phyloP scores from a whole-genome alignment of 2,888 invertebrate genomes.

The Pterostichus madidus region DNA sequence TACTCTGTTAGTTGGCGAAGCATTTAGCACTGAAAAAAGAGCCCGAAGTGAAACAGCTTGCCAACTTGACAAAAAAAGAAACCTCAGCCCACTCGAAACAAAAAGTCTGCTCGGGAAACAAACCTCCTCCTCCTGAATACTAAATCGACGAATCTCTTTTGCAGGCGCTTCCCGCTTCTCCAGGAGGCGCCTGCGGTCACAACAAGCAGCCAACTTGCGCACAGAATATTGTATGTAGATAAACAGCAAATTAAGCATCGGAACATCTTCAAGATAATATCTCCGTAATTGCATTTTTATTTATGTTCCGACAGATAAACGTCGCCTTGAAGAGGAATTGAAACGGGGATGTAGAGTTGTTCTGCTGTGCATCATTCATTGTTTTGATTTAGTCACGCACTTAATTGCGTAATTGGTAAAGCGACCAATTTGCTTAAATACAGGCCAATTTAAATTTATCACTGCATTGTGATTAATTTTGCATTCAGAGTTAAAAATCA shows the following conservation, averaged over 20 bases:
- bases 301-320: slow-evolving; percentile 70
- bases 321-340: background rate
- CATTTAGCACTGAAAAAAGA: slow-evolving; percentile 64
- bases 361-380: background rate
- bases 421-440: slow-evolving; percentile 42
- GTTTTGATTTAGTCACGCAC: slow-evolving; percentile 7
- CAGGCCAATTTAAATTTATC: slow-evolving; percentile 16
- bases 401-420: slow-evolving; percentile 24
- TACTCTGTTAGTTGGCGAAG: slow-evolving; percentile 62
- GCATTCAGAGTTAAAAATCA: slow-evolving; percentile 19
- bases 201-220: slow-evolving; percentile 47
- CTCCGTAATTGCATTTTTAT: slow-evolving; percentile 74
- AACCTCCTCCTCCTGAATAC: slow-evolving; percentile 61
- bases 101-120: slow-evolving; percentile 58
- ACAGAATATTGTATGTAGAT: slow-evolving; percentile 58
- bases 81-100: slow-evolving; percentile 66
- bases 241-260: slow-evolving; percentile 69
- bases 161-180: slow-evolving; percentile 31
- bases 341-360: slow-evolving; percentile 49
- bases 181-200: slow-evolving; percentile 30
- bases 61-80: slow-evolving; percentile 66
- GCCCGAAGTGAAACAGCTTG: slow-evolving; percentile 66
- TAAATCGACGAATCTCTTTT: slow-evolving; percentile 48
- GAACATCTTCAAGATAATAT: slow-evolving; percentile 73
- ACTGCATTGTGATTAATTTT: slow-evolving; percentile 39